Evolutionary conservation across 2,797 vertebrate species (phyloP), one percentile per base, ranked within the genome.

Genomic region (Lacerta agilis): DNA sequence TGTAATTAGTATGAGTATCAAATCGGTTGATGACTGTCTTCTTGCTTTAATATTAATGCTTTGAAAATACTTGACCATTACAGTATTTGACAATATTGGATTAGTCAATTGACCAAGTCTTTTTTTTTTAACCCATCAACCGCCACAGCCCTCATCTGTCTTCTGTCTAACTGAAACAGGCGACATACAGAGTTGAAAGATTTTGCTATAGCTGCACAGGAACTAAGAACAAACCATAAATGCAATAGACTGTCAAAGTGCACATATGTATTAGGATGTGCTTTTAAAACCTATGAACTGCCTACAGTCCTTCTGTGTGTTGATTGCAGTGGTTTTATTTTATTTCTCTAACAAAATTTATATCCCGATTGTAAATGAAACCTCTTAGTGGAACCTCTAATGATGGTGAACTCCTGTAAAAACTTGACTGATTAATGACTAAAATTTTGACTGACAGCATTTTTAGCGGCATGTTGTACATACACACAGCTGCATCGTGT

Each of bases 381-480:
- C 61, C 61, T 64, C 61, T 2, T 23, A 2, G 61, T 1, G 5
- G 61, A 64, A 64, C 6, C 61, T 64, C 61, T 64, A 80, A 61
- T 23, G 8, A 29, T 45, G 4, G 43, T 77, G 75, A 43, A 45
- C 75, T 71, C 29, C n/a, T n/a, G 69, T 71, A 71, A n/a, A n/a
- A 71, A n/a, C n/a, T 1, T n/a, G 13, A n/a, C 69, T 71, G 67
- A 71, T 23, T 38, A 13, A 38, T 55, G 29, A 66, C 11, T 61
- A 8, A n/a, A 49, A 20, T 13, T 29, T 45, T 43, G 41, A 82
- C 66, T 8, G 27, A 3, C 13, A 97, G 90, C 94, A 8, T 80
- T 79, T 38, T 71, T 17, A 67, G 41, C 92, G 97, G 96, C 94
- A 97, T 97, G 94, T 94, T 94, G 92, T 95, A 90, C 86, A 77